Conservation (phyloP, 2,888 invertebrate genomes). For the Volucella bombylans region DNA sequence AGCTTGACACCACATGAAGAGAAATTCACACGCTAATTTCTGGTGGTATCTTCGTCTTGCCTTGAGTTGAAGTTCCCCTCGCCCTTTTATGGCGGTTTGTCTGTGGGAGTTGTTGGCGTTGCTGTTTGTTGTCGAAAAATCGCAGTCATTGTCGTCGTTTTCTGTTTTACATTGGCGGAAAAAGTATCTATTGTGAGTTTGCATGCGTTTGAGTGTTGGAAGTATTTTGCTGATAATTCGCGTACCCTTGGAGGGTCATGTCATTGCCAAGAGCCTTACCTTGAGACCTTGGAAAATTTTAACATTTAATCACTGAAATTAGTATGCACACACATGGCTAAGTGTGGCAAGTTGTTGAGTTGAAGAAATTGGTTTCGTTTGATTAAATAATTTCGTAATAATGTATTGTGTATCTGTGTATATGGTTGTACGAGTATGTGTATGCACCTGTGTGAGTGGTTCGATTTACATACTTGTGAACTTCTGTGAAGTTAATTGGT, state of each 20-base stretch:
- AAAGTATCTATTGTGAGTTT: conserved; percentile 34
- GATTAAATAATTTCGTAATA: conserved; percentile 3
- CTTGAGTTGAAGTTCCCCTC: not conserved
- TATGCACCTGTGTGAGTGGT: not conserved
- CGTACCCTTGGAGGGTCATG: conserved; percentile 48
- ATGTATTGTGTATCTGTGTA: no score
- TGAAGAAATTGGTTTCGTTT: conserved; percentile 25
- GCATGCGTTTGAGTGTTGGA: conserved; percentile 14
- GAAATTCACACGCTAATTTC: conserved; percentile 22
- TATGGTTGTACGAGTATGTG: no score
- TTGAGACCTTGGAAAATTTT: conserved; percentile 40
- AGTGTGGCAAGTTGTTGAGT: not conserved
- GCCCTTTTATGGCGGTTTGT: no score
- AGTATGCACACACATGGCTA: conserved; percentile 14
- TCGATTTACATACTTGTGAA: no score
- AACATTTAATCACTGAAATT: conserved; percentile 1
- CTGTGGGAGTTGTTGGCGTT: conserved; percentile 10
- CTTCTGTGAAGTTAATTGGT: conserved; percentile 4
- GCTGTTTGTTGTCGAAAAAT: conserved; percentile 25
- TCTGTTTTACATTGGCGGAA: conserved; percentile 11
- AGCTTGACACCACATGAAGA: not conserved
- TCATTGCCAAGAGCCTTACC: conserved; percentile 56
- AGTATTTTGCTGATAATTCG: conserved; percentile 32
- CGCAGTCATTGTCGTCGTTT: conserved; percentile 1
- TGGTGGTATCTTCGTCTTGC: conserved; percentile 16